phyloP scores from a whole-genome alignment of 2,113 vertebrate genomes.

The Archocentrus centrarchus region DNA sequence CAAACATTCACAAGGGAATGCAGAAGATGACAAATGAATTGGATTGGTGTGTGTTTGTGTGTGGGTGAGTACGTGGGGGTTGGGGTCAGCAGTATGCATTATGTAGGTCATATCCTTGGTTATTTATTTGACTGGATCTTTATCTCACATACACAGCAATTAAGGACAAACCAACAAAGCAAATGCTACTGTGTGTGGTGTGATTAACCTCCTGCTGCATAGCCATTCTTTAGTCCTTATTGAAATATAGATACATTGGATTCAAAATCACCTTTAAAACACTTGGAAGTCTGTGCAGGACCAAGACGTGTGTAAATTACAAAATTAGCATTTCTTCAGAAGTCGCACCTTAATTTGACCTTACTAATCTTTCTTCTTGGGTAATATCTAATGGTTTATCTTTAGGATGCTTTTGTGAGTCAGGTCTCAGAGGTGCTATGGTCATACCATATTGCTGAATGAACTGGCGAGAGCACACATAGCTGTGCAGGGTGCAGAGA shows the following conservation, averaged over 20 bases:
- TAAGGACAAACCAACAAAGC: slow-evolving; percentile 6
- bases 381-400: background rate
- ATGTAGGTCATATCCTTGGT: slow-evolving; percentile 3
- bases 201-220: background rate
- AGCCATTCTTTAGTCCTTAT: background rate
- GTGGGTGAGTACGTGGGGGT: background rate
- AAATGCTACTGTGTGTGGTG: slow-evolving; percentile 1
- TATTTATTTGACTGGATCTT: slow-evolving; percentile 31
- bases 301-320: background rate
- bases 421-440: slow-evolving; percentile 1
- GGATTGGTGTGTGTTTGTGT: slow-evolving; percentile 20
- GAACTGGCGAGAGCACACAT: background rate
- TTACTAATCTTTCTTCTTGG: background rate
- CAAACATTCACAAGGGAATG: slow-evolving; percentile 66
- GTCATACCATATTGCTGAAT: slow-evolving; percentile 1
- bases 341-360: background rate
- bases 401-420: background rate
- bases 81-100: background rate
- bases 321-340: background rate
- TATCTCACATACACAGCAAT: background rate
- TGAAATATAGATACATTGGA: background rate
- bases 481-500: background rate
- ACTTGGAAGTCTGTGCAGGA: background rate
- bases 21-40: slow-evolving; percentile 48
- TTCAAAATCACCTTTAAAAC: background rate